A percentile compares a stretch with the other conserved stretches of the same genome.
Evolutionary conservation across 2,113 vertebrate species (phyloP).

Genomic region (Maccullochella peelii): DNA sequence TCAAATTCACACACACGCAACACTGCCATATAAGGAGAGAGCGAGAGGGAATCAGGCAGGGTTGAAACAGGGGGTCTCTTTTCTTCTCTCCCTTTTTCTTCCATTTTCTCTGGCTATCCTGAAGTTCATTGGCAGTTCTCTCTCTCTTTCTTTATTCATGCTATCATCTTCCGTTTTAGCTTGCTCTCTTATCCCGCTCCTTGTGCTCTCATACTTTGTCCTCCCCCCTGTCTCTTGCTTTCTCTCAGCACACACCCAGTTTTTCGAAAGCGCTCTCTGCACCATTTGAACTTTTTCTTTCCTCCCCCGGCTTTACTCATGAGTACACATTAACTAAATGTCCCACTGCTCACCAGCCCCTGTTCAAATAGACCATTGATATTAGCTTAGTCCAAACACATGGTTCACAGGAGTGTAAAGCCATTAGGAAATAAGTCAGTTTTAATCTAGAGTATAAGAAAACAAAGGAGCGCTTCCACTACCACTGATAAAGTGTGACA

Average conservation of each 20-base stretch:
- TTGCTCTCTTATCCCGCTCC: conserved; percentile 2
- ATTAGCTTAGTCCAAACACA: conserved; percentile 58
- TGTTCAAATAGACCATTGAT: conserved; percentile 51
- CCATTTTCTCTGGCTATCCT: conserved; percentile 58
- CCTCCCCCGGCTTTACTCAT: conserved; percentile 35
- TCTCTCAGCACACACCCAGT: conserved; percentile 38
- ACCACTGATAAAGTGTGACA: conserved; percentile 3
- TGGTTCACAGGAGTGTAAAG: conserved; percentile 23
- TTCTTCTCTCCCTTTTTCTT: conserved; percentile 56
- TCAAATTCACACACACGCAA: conserved; percentile 57
- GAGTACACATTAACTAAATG: conserved; percentile 72
- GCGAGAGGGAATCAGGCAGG: conserved; percentile 64
- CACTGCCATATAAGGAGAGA: conserved; percentile 81
- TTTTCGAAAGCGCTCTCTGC: conserved; percentile 42
- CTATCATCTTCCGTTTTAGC: conserved; percentile 46
- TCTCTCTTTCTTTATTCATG: conserved; percentile 39
- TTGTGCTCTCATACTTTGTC: conserved; percentile 4
- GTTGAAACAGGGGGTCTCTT: conserved; percentile 70
- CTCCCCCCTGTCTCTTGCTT: neutral
- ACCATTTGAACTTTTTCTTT: conserved; percentile 49
- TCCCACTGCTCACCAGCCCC: conserved; percentile 23
- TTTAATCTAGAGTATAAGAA: conserved; percentile 51
- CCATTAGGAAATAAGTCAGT: conserved; percentile 50
- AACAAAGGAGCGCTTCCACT: conserved; percentile 43
- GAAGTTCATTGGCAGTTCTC: conserved; percentile 57